phyloP scores from a whole-genome alignment of 2,113 vertebrate species.

The Lanius collurio region DNA sequence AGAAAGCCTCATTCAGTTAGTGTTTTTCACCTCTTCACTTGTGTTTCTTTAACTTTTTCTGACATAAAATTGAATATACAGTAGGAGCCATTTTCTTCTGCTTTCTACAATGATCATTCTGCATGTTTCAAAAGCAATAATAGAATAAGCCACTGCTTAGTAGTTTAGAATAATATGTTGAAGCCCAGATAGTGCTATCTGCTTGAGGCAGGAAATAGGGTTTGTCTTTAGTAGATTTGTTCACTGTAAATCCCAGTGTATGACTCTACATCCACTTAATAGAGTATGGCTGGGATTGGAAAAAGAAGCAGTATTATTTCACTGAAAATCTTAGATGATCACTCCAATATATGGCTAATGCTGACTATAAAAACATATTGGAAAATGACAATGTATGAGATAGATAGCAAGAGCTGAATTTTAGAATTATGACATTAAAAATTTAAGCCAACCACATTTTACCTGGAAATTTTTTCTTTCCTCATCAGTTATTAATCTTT shows the following conservation, averaged over 20 bases:
- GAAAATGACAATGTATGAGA: neutral
- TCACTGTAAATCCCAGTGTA: neutral
- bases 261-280: neutral
- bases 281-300: neutral
- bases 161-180: neutral
- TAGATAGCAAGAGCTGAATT: neutral
- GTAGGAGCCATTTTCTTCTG: neutral
- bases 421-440: neutral
- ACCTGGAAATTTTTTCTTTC: neutral
- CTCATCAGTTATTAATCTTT: neutral
- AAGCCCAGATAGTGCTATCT: neutral
- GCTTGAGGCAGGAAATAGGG: neutral
- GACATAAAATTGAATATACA: neutral
- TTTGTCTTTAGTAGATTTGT: neutral
- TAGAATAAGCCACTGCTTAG: neutral
- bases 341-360: neutral
- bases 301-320: neutral
- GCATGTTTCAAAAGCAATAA: neutral
- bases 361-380: neutral
- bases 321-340: neutral
- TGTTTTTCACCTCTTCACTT: neutral
- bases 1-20: neutral
- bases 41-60: neutral
- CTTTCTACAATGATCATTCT: neutral
- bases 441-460: neutral